Evolutionary conservation across 30 jellyfish, hydroid and myxozoan species (phyloP), one percentile per base, ranked within the genome.

Genomic region (Aurelia sp.): DNA sequence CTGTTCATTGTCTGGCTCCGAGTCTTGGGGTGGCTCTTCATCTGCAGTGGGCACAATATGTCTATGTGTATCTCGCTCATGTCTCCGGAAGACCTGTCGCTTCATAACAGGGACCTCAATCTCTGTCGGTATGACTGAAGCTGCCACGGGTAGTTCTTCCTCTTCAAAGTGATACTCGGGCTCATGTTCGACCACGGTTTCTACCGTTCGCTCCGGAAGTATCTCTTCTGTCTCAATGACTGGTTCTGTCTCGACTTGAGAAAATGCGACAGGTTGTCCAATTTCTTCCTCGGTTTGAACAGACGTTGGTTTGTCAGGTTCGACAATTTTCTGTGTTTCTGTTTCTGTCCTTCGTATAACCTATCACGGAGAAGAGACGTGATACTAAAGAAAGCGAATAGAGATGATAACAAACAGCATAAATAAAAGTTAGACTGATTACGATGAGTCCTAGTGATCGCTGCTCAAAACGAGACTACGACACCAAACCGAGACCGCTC

Each of bases 321-420:
- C 88, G 60, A 35, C 17, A 9, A 77, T 59, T 55, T 8, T 77
- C n/a, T 77, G 88, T 4, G 66, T 30, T 19, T 63, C 67, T 8
- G 44, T 62, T 20, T 77, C 88, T 13, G 24, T 60, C 21, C 76
- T 38, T 60, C 88, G 76, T 17, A 77, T 51, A 20, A 77, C 88
- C 88, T 77, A 61, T n/a, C 21, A 72, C 0, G 13, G 15, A 44
- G 9, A 9, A 44, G 55, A 7, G 55, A 44, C 8, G 9, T 5
- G 13, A 44, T 44, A 0, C 2, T 40, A 9, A 44, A 44, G 8
- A 44, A 12, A 44, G 15, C 55, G 55, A 44, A 44, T 2, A 12
- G 33, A 59, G 16, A 59, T 13, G 35, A 59, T 13, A 0, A 59
- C 69, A 59, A 1, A 44, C 0, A 13, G 16, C 17, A 58, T 4